A percentile compares a stretch with the other conserved stretches of the same genome.
These are phyloP conservation scores for Monopterus albus DNA, from an alignment of 2,113 vertebrate genomes.

Conservation along the genomic window DNA sequence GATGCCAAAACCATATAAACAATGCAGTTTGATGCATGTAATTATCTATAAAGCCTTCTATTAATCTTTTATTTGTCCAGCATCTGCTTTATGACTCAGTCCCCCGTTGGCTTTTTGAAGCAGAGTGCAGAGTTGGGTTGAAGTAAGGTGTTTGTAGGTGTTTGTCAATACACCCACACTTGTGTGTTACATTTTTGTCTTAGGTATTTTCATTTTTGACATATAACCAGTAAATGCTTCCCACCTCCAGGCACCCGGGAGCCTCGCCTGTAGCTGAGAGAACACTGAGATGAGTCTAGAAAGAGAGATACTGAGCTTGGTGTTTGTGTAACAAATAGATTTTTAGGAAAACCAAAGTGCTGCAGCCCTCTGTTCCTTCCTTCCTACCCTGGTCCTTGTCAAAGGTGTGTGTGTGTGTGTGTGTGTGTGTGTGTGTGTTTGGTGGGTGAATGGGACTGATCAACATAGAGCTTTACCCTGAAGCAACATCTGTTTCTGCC, in stretches of 20 bases:
- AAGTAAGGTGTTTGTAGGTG: constrained; percentile 13
- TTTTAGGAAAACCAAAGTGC: constrained; percentile 79
- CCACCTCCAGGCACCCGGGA: constrained; percentile 28
- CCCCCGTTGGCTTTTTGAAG: constrained; percentile 42
- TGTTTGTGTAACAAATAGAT: constrained; percentile 90
- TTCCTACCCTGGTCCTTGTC: constrained; percentile 35
- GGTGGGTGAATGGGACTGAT: constrained; percentile 62
- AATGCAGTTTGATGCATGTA: constrained; percentile 77
- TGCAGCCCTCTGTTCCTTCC: constrained; percentile 55
- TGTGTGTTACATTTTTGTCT: constrained; percentile 17
- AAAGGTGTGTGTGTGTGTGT: no score
- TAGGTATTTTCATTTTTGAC: constrained; percentile 29
- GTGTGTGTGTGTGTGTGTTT: constrained; percentile 10
- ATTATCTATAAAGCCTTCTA: constrained; percentile 76
- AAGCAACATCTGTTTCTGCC: constrained; percentile 88
- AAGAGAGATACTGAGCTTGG: constrained; percentile 84
- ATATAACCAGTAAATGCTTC: constrained; percentile 31
- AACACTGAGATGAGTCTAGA: constrained; percentile 82
- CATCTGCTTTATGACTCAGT: constrained; percentile 71
- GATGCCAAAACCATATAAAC: constrained; percentile 68
- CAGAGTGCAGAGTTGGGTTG: constrained; percentile 36
- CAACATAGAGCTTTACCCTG: constrained; percentile 78
- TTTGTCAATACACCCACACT: constrained; percentile 9
- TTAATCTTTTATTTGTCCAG: constrained; percentile 81
- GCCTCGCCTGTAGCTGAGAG: constrained; percentile 56